Evolutionary conservation across 2,797 vertebrate species (phyloP), one percentile per base, ranked within the genome.

Genomic region (Carduelis carduelis): DNA sequence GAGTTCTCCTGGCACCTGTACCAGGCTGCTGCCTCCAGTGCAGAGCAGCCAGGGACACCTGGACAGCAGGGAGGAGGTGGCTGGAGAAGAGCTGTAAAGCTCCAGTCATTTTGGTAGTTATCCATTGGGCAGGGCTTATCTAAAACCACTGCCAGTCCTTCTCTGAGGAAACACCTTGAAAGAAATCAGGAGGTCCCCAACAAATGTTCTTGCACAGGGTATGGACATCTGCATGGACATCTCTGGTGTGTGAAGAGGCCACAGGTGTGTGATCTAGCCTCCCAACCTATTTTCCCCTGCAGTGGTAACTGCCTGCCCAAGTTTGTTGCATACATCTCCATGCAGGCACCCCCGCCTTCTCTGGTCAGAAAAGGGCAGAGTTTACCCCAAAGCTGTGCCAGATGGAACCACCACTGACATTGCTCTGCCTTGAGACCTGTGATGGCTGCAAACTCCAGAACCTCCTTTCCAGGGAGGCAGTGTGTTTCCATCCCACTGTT

Each of bases 331-430:
- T 4, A 8, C 22, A 55, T 37, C 32, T 53, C 70, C 34, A 7
- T 1, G 1, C 12, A 37, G 39, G 50, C 0, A 2, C 4, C 8
- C 5, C 11, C 34, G 6, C 2, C 10, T 37, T 55, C 24, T 65
- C 27, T 35, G 19, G n/a, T 55, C 37, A 77, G 71, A 89, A 77
- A 66, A 57, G 44, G 9, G 22, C 17, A 28, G n/a, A 46, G 12
- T 50, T 90, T 61, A 32, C 11, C 47, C 19, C 9, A 6, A 32
- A 76, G 52, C 7, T 37, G 21, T 59, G 52, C 41, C 32, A 56
- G 19, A 9, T 56, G 17, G 24, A 87, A 14, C 26, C 35, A 56
- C 22, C 5, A 4, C 35, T 49, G 21, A 3, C 32, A 28, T 11
- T 44, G 53, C 16, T 78, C 27, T 78, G 44, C 34, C 8, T 9